A percentile compares a stretch with the other conserved stretches of the same genome.
phyloP scores from a whole-genome alignment of 2,113 vertebrate species.

The Dromas ardeola region DNA sequence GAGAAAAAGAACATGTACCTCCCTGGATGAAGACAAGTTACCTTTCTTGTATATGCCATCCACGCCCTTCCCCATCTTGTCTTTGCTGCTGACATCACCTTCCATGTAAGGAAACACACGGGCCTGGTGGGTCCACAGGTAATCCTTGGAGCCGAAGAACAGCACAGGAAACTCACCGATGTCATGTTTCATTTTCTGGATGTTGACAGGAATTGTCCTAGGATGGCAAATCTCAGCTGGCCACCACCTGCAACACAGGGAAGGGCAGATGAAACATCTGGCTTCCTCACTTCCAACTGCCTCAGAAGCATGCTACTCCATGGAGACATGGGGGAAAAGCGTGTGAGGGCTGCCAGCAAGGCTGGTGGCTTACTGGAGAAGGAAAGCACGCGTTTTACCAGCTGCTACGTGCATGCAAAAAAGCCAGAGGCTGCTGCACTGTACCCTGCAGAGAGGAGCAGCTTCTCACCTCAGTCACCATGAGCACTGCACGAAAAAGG shows the following conservation, averaged over 20 bases:
- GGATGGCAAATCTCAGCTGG: constrained; percentile 97
- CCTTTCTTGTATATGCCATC: constrained; percentile 96
- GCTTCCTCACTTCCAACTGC: background rate
- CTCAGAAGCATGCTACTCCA: background rate
- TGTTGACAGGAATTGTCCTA: constrained; percentile 92
- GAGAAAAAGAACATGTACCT: background rate
- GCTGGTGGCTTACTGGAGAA: background rate
- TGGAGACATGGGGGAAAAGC: background rate
- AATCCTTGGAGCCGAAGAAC: constrained; percentile 98
- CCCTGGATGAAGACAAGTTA: constrained; percentile 42
- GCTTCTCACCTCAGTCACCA: background rate
- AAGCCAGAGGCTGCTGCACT: background rate
- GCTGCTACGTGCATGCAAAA: background rate
- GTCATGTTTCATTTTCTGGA: constrained; percentile 94
- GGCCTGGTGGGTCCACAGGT: constrained; percentile 98
- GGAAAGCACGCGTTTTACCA: background rate
- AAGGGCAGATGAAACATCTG: background rate
- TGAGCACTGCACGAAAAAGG: background rate
- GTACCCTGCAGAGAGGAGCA: background rate
- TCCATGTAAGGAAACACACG: constrained; percentile 99
- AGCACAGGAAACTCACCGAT: constrained; percentile 97
- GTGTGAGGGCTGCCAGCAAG: background rate
- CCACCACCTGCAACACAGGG: constrained; percentile 88
- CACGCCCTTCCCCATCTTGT: constrained; percentile 96
- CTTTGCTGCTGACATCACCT: constrained; percentile 95